Conservation (phyloP, 2,797 vertebrate genomes). For the Dermochelys coriacea region DNA sequence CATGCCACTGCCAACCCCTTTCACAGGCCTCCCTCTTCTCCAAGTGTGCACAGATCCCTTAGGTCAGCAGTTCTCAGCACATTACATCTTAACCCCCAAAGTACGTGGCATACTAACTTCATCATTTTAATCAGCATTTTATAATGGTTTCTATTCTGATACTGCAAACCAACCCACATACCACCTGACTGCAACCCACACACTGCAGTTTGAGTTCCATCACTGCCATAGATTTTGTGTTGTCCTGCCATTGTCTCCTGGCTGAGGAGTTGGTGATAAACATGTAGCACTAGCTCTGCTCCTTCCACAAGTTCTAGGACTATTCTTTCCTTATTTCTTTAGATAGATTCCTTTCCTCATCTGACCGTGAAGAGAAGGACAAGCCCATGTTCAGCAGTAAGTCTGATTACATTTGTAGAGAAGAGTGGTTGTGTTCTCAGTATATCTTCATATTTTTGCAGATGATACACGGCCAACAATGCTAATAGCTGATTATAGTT, state of each 20-base stretch:
- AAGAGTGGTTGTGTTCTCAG: background rate
- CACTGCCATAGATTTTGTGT: background rate
- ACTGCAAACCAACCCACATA: background rate
- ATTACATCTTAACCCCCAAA: accelerated
- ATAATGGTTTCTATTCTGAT: background rate
- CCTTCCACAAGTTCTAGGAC: background rate
- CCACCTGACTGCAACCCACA: accelerated
- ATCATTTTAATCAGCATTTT: background rate
- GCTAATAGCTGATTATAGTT: background rate
- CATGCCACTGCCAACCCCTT: background rate
- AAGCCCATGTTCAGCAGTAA: accelerated
- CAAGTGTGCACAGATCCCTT: background rate
- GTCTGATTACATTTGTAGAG: background rate
- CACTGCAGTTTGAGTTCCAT: background rate
- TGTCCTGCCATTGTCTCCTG: accelerated
- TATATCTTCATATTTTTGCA: background rate
- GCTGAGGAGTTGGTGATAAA: background rate
- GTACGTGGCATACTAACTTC: background rate
- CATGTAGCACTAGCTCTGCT: background rate
- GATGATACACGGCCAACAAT: background rate
- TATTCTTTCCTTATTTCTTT: background rate
- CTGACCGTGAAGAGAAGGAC: background rate
- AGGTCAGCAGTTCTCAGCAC: background rate
- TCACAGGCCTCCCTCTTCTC: background rate
- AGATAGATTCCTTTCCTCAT: background rate